Evolutionary conservation across 2,888 invertebrate species (phyloP), one percentile per base, ranked within the genome.

Genomic region (Brenthis ino): DNA sequence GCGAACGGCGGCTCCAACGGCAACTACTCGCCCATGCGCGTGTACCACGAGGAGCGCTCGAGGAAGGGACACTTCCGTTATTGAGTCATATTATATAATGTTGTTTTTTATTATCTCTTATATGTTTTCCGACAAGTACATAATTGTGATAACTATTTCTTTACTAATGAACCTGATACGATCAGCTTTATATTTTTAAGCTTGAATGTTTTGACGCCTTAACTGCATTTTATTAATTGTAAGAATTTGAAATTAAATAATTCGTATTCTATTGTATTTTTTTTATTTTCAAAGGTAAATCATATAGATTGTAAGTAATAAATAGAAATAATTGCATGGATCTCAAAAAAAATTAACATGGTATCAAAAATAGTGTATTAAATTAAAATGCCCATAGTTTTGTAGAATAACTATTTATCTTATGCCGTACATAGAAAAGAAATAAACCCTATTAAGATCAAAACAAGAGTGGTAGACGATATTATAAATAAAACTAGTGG

Each of bases 1-100:
- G 87, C 93, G 33, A 95, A 94, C 75, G 93, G 93, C 65, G 86
- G 86, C 33, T 87, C 94, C 3, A 96, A 95, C 79, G 96, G 96
- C 65, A 95, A 94, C 72, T 97, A 97, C 82, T 96, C 96, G 16
- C 96, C 96, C 1, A 93, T 97, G 82, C 93, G 96, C 77, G 96
- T 97, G 13, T 97, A 97, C 81, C 96, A 97, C 86, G 96, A 97
- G 81, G 96, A 96, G 79, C 94, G 96, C 79, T 96, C 96, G 72
- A 95, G 95, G 82, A 96, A 96, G 87, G 96, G 96, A 71, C 96
- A 96, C 83, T 97, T 96, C 92, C 95, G 96, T 85, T 97, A 96
- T 87, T 97, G 94, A 94, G 72, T 70, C 64, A 73, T 56, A 67
- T 67, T 65, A 57, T 56, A 56, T 43, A 55, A 61, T 68, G 33